A percentile compares a stretch with the other conserved stretches of the same genome.
phyloP scores from a whole-genome alignment of 2,888 invertebrate species.

The Spisula solida region DNA sequence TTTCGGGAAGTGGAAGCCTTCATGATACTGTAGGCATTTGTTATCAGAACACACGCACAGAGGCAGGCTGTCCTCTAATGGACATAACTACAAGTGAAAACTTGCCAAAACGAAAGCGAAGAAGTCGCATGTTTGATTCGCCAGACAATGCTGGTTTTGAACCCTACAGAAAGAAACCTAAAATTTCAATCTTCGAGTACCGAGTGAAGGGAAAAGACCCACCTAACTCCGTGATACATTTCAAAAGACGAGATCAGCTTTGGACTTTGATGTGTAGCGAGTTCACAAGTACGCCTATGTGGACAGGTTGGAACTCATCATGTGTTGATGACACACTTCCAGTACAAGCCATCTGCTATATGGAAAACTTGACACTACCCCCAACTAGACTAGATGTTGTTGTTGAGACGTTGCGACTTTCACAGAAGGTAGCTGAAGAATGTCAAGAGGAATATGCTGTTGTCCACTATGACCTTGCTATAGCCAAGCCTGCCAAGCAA shows the following conservation, averaged over 20 bases:
- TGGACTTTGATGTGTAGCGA: constrained; percentile 16
- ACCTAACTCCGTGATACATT: not conserved
- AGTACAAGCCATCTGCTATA: constrained; percentile 61
- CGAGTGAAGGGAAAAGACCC: not conserved
- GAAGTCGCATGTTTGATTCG: not conserved
- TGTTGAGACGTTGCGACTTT: constrained; percentile 55
- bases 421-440: constrained; percentile 63
- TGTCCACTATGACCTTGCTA: constrained; percentile 66
- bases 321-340: constrained; percentile 53
- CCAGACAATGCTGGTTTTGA: not conserved
- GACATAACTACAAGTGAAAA: not conserved
- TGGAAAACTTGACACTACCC: constrained; percentile 59
- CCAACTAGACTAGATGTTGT: constrained; percentile 64
- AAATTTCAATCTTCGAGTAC: too few species aligned
- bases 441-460: constrained; percentile 51
- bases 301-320: constrained; percentile 67
- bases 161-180: too few species aligned
- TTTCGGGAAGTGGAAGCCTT: constrained; percentile 62
- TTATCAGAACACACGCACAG: constrained; percentile 51
- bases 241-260: not conserved
- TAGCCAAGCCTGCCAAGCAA: constrained; percentile 67
- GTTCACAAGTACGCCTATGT: constrained; percentile 47
- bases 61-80: not conserved
- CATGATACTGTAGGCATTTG: constrained; percentile 69
- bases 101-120: not conserved